Conservation (phyloP, 1,140 invertebrate genomes). For the Aphaenogaster ashmeadi region DNA sequence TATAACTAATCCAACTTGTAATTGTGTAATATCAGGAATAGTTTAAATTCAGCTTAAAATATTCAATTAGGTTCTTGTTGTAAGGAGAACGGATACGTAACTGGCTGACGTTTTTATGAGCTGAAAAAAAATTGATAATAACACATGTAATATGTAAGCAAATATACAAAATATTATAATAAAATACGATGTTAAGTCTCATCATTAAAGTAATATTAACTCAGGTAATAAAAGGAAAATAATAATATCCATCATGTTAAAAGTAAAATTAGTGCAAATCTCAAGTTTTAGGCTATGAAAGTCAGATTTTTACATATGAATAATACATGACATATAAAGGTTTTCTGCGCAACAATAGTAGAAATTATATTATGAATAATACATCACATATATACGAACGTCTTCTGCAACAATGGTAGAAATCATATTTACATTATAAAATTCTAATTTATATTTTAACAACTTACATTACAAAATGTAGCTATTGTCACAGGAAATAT, state of each 20-base stretch:
- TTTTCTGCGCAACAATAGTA: no score
- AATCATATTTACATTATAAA: background rate
- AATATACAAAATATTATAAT: background rate
- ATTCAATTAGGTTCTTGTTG: background rate
- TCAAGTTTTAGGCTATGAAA: background rate
- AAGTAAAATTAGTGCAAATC: background rate
- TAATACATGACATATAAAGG: no score
- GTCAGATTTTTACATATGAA: no score
- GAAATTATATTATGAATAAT: background rate
- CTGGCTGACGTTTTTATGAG: conserved; percentile 38
- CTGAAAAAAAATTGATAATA: conserved; percentile 12
- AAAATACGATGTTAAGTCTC: background rate
- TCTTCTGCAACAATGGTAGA: background rate
- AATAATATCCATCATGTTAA: no score
- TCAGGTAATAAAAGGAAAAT: background rate
- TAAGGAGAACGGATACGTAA: conserved; percentile 38
- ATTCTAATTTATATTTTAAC: background rate
- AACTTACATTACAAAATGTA: conserved; percentile 52
- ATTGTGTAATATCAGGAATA: background rate
- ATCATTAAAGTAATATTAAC: background rate
- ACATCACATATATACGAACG: background rate
- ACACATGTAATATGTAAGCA: background rate
- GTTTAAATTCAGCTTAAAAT: background rate
- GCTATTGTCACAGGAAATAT: conserved; percentile 53
- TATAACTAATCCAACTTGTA: background rate